Percentiles rank a stretch among this genome's conserved stretches.
phyloP scores from a whole-genome alignment of 2,888 invertebrate species.

The Pardosa pseudoannulata region DNA sequence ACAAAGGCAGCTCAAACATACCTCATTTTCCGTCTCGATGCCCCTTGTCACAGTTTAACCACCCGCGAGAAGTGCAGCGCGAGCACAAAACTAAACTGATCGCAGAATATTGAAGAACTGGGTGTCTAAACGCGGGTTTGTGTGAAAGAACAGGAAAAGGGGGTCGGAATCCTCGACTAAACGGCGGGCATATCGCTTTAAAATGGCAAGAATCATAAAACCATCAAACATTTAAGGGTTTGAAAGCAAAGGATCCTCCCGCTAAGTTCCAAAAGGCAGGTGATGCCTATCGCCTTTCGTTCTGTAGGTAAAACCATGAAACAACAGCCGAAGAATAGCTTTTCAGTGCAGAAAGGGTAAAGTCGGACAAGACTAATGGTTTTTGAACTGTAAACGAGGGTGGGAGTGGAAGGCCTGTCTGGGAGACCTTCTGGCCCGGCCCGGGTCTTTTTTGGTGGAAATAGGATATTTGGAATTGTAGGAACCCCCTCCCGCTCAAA shows the following conservation, averaged over 20 bases:
- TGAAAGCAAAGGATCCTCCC: conserved; percentile 39
- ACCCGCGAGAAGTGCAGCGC: background rate
- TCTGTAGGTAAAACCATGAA: conserved; percentile 56
- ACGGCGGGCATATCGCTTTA: conserved; percentile 50
- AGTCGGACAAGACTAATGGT: conserved; percentile 63
- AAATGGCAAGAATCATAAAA: conserved; percentile 65
- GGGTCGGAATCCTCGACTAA: conserved; percentile 51
- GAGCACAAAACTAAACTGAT: background rate
- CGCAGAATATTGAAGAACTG: background rate
- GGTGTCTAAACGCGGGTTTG: background rate
- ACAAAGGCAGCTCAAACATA: conserved; percentile 24
- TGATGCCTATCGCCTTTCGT: conserved; percentile 32
- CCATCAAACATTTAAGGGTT: conserved; percentile 35
- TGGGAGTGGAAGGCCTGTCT: conserved; percentile 53
- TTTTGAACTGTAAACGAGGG: conserved; percentile 22
- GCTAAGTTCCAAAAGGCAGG: conserved; percentile 44
- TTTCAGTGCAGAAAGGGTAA: conserved; percentile 49
- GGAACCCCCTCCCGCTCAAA: conserved; percentile 34
- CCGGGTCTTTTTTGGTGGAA: conserved; percentile 37
- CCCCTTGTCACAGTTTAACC: conserved; percentile 15
- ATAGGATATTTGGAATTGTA: conserved; percentile 39
- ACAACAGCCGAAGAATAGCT: conserved; percentile 56
- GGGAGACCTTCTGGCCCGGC: conserved; percentile 32
- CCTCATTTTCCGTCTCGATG: conserved; percentile 39
- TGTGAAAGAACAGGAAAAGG: conserved; percentile 52